Percentiles rank a stretch among this genome's conserved stretches.
phyloP scores from a whole-genome alignment of 2,113 vertebrate species.

The Toxostoma redivivum region DNA sequence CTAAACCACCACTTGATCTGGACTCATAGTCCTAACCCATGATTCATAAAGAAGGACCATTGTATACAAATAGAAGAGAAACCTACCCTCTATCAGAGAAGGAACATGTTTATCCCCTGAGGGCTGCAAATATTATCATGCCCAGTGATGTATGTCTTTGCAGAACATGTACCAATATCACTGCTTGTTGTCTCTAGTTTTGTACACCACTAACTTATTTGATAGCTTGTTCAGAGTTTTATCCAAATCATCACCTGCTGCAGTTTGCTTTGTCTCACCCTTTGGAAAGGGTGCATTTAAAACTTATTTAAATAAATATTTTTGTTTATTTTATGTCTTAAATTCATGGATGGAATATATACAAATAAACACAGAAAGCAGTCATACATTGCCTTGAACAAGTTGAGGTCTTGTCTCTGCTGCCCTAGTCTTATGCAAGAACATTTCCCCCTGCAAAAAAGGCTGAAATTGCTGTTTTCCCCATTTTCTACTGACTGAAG shows the following conservation, averaged over 20 bases:
- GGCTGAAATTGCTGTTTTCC: not conserved
- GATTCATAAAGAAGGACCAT: not conserved
- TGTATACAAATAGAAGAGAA: not conserved
- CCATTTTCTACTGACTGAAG: not conserved
- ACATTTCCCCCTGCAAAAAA: not conserved
- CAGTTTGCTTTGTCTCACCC: not conserved
- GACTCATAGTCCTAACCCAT: not conserved
- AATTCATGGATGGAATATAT: not conserved
- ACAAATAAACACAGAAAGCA: not conserved
- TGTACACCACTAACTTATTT: not conserved
- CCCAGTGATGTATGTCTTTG: not conserved
- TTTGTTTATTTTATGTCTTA: not conserved
- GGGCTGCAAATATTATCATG: not conserved
- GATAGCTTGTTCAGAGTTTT: not conserved
- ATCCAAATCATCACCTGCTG: not conserved
- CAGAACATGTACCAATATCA: not conserved
- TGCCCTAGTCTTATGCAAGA: not conserved
- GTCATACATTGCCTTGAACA: not conserved
- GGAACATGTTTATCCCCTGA: not conserved
- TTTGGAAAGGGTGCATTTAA: not conserved
- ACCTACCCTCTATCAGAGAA: not conserved
- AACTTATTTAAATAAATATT: not conserved
- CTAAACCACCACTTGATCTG: not conserved
- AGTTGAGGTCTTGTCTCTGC: not conserved
- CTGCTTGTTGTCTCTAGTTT: not conserved